These are phyloP conservation scores for Drosophila pandora DNA, from an alignment of 1,140 invertebrate species.

Conservation along the genomic window DNA sequence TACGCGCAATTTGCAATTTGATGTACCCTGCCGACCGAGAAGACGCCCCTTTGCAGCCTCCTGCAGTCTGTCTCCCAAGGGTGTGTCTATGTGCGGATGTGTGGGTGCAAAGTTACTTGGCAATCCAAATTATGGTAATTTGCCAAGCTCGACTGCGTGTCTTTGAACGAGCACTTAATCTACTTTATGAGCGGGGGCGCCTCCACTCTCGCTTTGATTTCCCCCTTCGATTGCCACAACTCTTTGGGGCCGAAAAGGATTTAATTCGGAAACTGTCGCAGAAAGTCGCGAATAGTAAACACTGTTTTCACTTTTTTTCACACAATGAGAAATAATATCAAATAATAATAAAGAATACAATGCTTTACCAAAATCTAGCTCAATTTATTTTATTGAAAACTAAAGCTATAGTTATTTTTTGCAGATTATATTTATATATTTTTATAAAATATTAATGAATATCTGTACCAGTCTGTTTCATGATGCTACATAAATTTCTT, in stretches of 20 bases:
- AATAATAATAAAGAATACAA: too few species aligned
- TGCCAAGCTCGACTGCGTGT: constrained; percentile 57
- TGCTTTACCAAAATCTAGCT: too few species aligned
- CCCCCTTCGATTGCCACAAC: constrained; percentile 21
- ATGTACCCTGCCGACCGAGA: constrained; percentile 42
- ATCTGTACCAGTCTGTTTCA: too few species aligned
- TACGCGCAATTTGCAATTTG: constrained; percentile 66
- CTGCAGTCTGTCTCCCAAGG: background rate
- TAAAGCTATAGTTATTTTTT: too few species aligned
- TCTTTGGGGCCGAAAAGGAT: constrained; percentile 7
- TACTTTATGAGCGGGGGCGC: constrained; percentile 31
- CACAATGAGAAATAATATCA: background rate
- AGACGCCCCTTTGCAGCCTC: background rate
- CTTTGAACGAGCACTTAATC: constrained; percentile 56
- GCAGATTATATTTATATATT: too few species aligned
- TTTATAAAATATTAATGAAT: too few species aligned
- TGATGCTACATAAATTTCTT: too few species aligned
- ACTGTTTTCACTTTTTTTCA: background rate
- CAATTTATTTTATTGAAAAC: too few species aligned
- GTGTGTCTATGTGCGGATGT: background rate
- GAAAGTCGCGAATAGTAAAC: background rate
- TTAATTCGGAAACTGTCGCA: constrained; percentile 4
- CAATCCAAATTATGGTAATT: constrained; percentile 67
- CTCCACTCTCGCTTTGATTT: constrained; percentile 7
- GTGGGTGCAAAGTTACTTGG: constrained; percentile 53